Evolutionary conservation across 2,797 vertebrate species (phyloP).

Genomic region (Chiroxiphia lanceolata): DNA sequence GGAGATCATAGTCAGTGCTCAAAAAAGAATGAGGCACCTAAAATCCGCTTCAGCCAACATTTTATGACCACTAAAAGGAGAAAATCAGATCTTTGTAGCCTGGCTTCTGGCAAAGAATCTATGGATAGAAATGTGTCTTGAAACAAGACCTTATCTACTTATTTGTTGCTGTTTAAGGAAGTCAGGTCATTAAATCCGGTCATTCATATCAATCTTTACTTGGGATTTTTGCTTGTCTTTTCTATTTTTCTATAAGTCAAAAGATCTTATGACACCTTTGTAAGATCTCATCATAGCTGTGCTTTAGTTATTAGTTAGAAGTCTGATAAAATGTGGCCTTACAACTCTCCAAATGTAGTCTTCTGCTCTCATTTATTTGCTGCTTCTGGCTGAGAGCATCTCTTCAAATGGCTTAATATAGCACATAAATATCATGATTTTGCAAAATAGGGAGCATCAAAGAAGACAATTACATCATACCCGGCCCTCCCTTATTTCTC

Average conservation of each 20-base stretch:
- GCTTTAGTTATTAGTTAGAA: conserved; percentile 9
- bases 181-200: neutral
- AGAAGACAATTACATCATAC: neutral
- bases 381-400: neutral
- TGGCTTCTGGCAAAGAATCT: neutral
- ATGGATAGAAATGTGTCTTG: neutral
- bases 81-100: neutral
- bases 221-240: neutral
- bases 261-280: neutral
- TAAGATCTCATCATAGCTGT: neutral
- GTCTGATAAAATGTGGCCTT: neutral
- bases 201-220: neutral
- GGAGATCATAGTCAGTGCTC: neutral
- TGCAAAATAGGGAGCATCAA: conserved; percentile 3
- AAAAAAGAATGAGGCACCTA: neutral
- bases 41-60: neutral
- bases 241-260: neutral
- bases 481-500: neutral
- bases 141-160: neutral
- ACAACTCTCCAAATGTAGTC: neutral
- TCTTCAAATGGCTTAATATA: neutral
- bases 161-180: neutral
- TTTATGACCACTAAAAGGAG: neutral
- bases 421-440: neutral
- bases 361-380: neutral